A percentile compares a stretch with the other conserved stretches of the same genome.
phyloP scores from a whole-genome alignment of 2,113 vertebrate species.

The Coryphaenoides rupestris region DNA sequence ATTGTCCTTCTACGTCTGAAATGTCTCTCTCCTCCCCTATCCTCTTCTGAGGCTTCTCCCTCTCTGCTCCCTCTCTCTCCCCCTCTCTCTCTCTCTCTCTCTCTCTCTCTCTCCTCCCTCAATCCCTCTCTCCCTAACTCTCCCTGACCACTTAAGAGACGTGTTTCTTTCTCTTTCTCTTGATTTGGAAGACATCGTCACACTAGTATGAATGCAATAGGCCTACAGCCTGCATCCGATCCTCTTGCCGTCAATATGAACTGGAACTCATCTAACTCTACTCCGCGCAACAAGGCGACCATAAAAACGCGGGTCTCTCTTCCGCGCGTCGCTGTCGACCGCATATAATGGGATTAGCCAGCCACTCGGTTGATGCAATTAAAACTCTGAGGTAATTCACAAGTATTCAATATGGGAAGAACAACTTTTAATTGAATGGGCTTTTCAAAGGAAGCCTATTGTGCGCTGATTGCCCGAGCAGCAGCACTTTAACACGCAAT shows the following conservation, averaged over 20 bases:
- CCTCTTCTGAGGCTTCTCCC: not conserved
- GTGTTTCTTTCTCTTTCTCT: not conserved
- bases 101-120: not conserved
- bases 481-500: slow-evolving; percentile 56
- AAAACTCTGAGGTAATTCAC: slow-evolving; percentile 55
- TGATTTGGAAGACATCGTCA: too few relatives aligned
- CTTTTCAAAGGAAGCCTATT: slow-evolving; percentile 32
- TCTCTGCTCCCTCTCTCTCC: not conserved
- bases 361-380: slow-evolving; percentile 59
- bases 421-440: slow-evolving; percentile 47
- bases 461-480: slow-evolving; percentile 51
- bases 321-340: slow-evolving; percentile 16
- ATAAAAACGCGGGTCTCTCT: too few relatives aligned
- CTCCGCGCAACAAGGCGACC: too few relatives aligned
- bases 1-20: not conserved
- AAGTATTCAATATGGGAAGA: slow-evolving; percentile 37
- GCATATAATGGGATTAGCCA: slow-evolving; percentile 63
- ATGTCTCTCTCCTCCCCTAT: not conserved
- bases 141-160: not conserved
- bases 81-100: not conserved
- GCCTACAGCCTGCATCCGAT: too few relatives aligned
- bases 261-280: too few relatives aligned
- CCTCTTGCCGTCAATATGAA: too few relatives aligned
- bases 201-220: too few relatives aligned
- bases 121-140: not conserved